Evolutionary conservation across 2,113 vertebrate species (phyloP).

Genomic region (Macaca mulatta): DNA sequence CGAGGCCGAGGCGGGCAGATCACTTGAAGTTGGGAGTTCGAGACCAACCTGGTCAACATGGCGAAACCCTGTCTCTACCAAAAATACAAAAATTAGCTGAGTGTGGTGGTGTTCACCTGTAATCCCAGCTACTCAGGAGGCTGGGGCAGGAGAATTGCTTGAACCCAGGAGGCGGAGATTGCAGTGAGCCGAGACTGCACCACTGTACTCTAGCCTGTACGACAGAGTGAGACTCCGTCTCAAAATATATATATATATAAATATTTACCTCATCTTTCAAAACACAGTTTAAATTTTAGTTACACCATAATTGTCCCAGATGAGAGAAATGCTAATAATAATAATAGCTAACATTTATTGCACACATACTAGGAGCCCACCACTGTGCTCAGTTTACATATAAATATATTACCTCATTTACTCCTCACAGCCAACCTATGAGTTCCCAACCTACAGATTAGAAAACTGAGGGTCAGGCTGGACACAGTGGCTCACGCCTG

Average conservation of each 20-base stretch:
- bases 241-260: neutral
- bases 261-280: constrained; percentile 52
- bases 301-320: neutral
- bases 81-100: no score
- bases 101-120: no score
- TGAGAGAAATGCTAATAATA: neutral
- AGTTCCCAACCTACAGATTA: neutral
- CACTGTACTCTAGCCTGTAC: no score
- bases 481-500: accelerated
- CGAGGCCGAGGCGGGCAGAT: no score
- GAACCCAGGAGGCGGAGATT: no score
- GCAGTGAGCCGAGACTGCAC: no score
- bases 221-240: no score
- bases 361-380: neutral
- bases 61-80: no score
- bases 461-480: neutral
- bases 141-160: no score
- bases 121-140: no score
- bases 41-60: no score
- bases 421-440: neutral
- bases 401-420: neutral
- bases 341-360: neutral
- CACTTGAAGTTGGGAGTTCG: no score
- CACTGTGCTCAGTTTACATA: neutral
- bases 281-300: constrained; percentile 39